Evolutionary conservation across 2,797 vertebrate genomes (phyloP), one percentile per base, ranked within the genome.

Genomic region (Anguilla pacifica): DNA sequence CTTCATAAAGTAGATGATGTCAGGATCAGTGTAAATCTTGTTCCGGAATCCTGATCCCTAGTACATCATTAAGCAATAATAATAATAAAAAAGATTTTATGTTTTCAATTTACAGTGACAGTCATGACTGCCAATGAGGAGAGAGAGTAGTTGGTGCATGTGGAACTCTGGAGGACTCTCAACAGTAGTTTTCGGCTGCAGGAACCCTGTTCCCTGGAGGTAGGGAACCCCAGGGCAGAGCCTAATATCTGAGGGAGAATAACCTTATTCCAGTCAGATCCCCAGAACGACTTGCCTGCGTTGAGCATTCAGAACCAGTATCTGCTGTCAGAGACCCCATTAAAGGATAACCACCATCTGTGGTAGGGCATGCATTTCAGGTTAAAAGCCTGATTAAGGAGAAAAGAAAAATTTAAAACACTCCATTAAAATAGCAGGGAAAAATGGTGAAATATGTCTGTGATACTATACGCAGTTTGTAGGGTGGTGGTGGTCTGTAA

Each of bases 1-100:
- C 72, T 77, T 35, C 31, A 77, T 77, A 77, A 77, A 35, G 72
- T 77, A 77, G 28, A 13, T 77, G 72, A 35, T 77, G 72, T 77
- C 39, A 70, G 72, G 72, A 77, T 77, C 39, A 77, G 31, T 11
- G 72, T 77, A 17, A 35, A 77, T 39, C 28, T 35, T 77, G 72
- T 15, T 77, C 35, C 15, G 3, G 31, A 35, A 77, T 77, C 72
- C 72, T 15, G 31, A 77, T 77, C 72, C 39, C 72, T 77, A 3
- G 31, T 39, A 31, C 70, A 72, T 31, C 70, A 77, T 77, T 39
- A 39, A 35, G 39, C 13, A 28, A 70, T 70, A 39, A 72, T 31
- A 70, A 70, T 28, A 11, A 31, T 31, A 28, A 31, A 72, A 1
- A 28, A n/a, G 10, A n/a, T 70, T 9, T 70, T 39, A 35, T 77